Conservation (phyloP, 2,113 vertebrate genomes). For the Nymphicus hollandicus region DNA sequence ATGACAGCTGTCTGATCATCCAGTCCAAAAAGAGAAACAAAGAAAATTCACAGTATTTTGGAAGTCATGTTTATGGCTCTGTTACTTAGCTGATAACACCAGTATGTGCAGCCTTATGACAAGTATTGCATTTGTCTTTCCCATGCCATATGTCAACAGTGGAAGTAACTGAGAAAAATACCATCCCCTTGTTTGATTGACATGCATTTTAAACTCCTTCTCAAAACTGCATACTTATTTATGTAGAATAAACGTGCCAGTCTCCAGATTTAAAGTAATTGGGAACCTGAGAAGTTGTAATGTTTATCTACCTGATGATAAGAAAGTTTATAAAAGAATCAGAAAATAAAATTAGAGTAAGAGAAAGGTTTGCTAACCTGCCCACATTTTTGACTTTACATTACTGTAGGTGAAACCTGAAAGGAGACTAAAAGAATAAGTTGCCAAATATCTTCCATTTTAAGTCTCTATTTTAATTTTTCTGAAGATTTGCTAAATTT, state of each 20-base stretch:
- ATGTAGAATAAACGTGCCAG: not conserved
- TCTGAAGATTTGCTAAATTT: not conserved
- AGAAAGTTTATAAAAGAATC: not conserved
- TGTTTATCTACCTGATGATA: not conserved
- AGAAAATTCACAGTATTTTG: slow-evolving; percentile 3
- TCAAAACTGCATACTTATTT: slow-evolving; percentile 25
- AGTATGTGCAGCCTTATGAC: slow-evolving; percentile 4
- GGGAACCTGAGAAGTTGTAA: not conserved
- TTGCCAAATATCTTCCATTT: not conserved
- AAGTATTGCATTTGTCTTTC: slow-evolving; percentile 33
- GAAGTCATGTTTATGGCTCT: not conserved
- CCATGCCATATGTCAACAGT: not conserved
- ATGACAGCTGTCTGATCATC: not conserved
- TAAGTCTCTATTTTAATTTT: not conserved
- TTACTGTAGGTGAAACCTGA: not conserved
- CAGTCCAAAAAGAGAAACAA: not conserved
- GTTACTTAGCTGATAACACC: slow-evolving; percentile 24
- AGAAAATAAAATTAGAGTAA: not conserved
- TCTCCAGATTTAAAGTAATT: not conserved
- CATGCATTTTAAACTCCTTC: slow-evolving; percentile 15
- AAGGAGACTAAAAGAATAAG: not conserved
- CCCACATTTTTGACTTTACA: not conserved
- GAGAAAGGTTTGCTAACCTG: not conserved
- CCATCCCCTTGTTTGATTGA: not conserved
- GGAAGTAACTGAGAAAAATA: slow-evolving; percentile 29